Evolutionary conservation across 2,888 invertebrate genomes (phyloP), one percentile per base, ranked within the genome.

Genomic region (Brachypalpus laphriformis): DNA sequence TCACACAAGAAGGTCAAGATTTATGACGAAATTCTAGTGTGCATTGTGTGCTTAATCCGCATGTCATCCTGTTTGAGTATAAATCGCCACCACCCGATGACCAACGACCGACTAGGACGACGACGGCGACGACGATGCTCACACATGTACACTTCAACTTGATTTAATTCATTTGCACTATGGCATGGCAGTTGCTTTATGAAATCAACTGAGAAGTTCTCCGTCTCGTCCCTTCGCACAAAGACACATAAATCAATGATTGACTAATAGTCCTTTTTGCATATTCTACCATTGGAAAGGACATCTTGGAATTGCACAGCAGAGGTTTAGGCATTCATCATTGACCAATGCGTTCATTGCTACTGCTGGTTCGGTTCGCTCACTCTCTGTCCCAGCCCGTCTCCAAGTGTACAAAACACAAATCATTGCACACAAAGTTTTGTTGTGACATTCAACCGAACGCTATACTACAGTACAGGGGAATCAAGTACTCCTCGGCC

Each of bases 211-310:
- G 75, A 81, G 81, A 76, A 85, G 66, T 76, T 75, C 78, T 65
- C 61, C 42, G 20, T 56, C 51, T 63, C 63, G 63, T 63, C 54
- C 70, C 22, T n/a, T 57, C 22, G 25, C 40, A 71, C 75, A 81
- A 71, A 71, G 75, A 71, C 59, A 81, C 81, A 85, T 85, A 85
- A 85, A 85, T 85, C 85, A 85, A 85, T 85, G 75, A 85, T 85
- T 85, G 85, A 85, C 85, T 85, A 85, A 85, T 81, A 85, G 85
- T 75, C 85, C 85, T 85, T 80, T 85, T 85, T 85, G 85, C 85
- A 81, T 81, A 76, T 85, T 75, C 85, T 25, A 71, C 61, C 71
- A 75, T 66, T 75, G 47, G 74, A 81, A 81, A 81, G 81, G 75
- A 85, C 76, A 85, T 85, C 85, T 85, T 85, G 75, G 56, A 80